Evolutionary conservation across 2,888 invertebrate species (phyloP).

Genomic region (Pachydiplax longipennis): DNA sequence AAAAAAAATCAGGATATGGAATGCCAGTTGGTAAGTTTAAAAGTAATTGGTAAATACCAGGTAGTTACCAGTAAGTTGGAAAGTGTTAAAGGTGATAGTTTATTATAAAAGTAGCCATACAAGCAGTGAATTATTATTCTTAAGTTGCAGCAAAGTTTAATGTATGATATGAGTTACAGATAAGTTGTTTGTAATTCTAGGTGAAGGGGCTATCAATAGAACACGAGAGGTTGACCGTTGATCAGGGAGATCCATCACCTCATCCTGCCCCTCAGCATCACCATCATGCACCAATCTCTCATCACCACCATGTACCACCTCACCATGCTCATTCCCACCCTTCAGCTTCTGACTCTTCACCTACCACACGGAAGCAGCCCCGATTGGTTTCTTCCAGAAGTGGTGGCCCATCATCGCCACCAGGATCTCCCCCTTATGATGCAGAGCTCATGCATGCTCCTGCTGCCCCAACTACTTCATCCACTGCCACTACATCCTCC

Average conservation of each 20-base stretch:
- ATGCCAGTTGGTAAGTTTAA: too few relatives aligned
- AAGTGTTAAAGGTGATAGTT: too few relatives aligned
- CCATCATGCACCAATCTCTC: not conserved
- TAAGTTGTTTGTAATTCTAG: constrained; percentile 57
- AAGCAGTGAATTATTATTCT: too few relatives aligned
- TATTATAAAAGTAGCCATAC: too few relatives aligned
- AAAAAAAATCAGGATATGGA: too few relatives aligned
- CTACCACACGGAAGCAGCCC: constrained; percentile 33
- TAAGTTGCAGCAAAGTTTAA: too few relatives aligned
- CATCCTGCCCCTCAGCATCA: constrained; percentile 14
- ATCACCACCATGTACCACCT: constrained; percentile 7
- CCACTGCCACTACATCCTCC: constrained; percentile 1
- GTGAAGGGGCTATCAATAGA: constrained; percentile 81
- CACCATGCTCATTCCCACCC: constrained; percentile 16
- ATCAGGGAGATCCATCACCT: constrained; percentile 11
- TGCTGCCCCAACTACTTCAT: constrained; percentile 15
- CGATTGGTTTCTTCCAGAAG: not conserved
- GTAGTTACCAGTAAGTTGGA: too few relatives aligned
- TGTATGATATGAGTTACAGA: too few relatives aligned
- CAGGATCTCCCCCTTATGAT: constrained; percentile 27
- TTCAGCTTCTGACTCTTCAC: not conserved
- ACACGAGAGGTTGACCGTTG: constrained; percentile 70
- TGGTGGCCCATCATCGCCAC: not conserved
- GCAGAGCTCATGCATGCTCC: constrained; percentile 33
- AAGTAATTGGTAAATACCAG: too few relatives aligned